phyloP scores from a whole-genome alignment of 2,113 vertebrate species.

The Hiodon tergisus region DNA sequence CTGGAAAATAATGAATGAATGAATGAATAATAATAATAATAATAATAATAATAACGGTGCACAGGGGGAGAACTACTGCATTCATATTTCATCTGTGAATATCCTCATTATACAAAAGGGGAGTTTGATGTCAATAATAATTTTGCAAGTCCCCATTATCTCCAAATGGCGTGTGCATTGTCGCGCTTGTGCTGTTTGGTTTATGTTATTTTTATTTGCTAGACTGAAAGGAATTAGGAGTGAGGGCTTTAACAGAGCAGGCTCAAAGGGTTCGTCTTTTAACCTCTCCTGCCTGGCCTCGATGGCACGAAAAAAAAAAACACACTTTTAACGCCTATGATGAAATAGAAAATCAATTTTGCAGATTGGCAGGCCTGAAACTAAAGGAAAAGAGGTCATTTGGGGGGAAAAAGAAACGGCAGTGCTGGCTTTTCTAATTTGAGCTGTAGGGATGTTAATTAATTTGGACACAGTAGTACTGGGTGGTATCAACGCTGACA shows the following conservation, averaged over 20 bases:
- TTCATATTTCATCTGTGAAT: constrained; percentile 12
- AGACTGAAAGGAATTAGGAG: neutral
- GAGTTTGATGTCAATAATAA: neutral
- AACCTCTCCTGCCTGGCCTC: neutral
- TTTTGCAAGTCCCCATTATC: constrained; percentile 1
- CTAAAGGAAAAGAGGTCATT: constrained; percentile 17
- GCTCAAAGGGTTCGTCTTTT: neutral
- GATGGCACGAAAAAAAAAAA: neutral
- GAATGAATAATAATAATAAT: neutral
- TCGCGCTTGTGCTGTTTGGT: neutral
- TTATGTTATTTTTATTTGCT: neutral
- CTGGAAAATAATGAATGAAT: neutral
- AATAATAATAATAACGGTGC: neutral
- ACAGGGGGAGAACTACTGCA: neutral
- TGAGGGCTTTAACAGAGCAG: neutral
- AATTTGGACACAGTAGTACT: constrained; percentile 56
- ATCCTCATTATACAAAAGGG: neutral
- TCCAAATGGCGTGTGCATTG: neutral
- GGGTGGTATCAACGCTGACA: constrained; percentile 54
- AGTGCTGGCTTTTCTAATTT: constrained; percentile 45
- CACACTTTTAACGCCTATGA: neutral
- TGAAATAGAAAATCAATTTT: neutral
- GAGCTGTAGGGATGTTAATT: constrained; percentile 52
- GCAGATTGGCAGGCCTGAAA: neutral
- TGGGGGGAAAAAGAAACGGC: constrained; percentile 47